Evolutionary conservation across 2,888 invertebrate genomes (phyloP).

Genomic region (Andrena minutula): DNA sequence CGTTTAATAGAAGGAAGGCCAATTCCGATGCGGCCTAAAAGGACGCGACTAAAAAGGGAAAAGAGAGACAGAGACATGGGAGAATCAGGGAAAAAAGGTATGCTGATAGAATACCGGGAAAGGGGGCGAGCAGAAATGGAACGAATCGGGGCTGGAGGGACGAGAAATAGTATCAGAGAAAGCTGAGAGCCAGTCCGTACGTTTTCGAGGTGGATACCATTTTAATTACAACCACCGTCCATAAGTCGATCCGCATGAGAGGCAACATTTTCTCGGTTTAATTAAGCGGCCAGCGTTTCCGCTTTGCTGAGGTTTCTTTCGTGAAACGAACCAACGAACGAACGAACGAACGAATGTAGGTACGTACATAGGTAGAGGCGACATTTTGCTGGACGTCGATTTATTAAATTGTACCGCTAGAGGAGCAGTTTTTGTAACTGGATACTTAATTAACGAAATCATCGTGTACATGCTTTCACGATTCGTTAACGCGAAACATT

Average conservation of each 20-base stretch:
- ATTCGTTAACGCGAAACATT: constrained; percentile 15
- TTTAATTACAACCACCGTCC: constrained; percentile 77
- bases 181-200: constrained; percentile 69
- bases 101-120: constrained; percentile 23
- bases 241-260: constrained; percentile 77
- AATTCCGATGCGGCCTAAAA: constrained; percentile 47
- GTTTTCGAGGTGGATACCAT: constrained; percentile 75
- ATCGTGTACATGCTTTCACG: background rate
- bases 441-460: constrained; percentile 7
- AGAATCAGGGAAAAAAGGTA: constrained; percentile 3
- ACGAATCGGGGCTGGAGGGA: constrained; percentile 49
- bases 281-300: constrained; percentile 53
- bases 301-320: constrained; percentile 32
- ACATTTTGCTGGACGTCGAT: constrained; percentile 15
- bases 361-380: background rate
- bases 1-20: constrained; percentile 50
- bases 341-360: background rate
- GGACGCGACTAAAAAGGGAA: constrained; percentile 7
- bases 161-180: constrained; percentile 66
- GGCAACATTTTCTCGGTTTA: constrained; percentile 75
- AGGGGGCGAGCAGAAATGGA: constrained; percentile 45
- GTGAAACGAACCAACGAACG: background rate
- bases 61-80: background rate
- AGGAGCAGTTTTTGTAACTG: background rate
- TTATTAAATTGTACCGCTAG: constrained; percentile 19